Evolutionary conservation across 2,797 vertebrate species (phyloP).

Genomic region (Mionectes olivaceus): DNA sequence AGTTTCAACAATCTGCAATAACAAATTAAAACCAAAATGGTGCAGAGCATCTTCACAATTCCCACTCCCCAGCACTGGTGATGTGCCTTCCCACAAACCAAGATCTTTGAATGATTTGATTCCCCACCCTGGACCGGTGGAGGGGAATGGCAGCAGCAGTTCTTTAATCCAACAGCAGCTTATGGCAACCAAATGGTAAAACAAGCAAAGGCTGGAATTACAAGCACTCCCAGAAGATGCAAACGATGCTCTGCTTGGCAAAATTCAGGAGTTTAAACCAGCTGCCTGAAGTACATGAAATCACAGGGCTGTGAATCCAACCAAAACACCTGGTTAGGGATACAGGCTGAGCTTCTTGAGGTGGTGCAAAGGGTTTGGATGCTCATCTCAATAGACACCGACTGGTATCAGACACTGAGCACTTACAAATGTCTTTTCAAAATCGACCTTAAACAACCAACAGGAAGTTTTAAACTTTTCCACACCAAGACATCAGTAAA

Average conservation of each 20-base stretch:
- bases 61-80: background rate
- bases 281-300: background rate
- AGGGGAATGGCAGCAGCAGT: background rate
- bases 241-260: background rate
- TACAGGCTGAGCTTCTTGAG: background rate
- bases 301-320: background rate
- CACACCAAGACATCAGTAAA: background rate
- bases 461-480: background rate
- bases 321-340: background rate
- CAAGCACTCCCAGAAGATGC: background rate
- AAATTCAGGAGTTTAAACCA: background rate
- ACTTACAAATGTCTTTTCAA: background rate
- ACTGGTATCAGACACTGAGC: fast-evolving
- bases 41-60: background rate
- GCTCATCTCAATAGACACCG: background rate
- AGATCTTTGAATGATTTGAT: background rate
- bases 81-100: background rate
- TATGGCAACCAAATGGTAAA: background rate
- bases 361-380: background rate
- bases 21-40: background rate
- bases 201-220: background rate
- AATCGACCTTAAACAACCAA: background rate
- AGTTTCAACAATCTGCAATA: background rate
- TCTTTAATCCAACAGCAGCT: background rate
- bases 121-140: fast-evolving